Evolutionary conservation across 2,888 invertebrate species (phyloP).

Genomic region (Dryadula phaetusa): DNA sequence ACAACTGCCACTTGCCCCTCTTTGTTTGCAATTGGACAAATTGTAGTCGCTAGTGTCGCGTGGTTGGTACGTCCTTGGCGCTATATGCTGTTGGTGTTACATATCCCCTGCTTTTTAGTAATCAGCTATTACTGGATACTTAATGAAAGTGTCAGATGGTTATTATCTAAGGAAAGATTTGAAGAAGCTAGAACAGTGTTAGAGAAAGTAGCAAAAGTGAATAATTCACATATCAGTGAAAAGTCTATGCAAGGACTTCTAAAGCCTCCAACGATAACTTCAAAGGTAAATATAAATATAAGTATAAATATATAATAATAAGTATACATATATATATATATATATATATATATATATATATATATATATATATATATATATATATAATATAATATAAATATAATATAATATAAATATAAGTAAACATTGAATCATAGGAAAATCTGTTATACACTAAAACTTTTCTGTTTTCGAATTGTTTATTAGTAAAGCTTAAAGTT

Average conservation of each 20-base stretch:
- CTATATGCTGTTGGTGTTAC: conserved; percentile 85
- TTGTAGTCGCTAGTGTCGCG: conserved; percentile 86
- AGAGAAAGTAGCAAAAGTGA: conserved; percentile 86
- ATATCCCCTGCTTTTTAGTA: conserved; percentile 87
- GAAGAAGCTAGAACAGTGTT: conserved; percentile 86
- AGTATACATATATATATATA: too few species aligned
- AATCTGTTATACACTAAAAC: too few species aligned
- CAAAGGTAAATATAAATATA: conserved; percentile 13
- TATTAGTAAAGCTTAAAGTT: too few species aligned
- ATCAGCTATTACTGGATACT: conserved; percentile 87
- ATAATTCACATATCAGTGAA: conserved; percentile 82
- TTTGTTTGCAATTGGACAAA: conserved; percentile 89
- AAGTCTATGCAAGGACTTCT: conserved; percentile 73
- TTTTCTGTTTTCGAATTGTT: too few species aligned
- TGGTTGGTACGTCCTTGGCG: conserved; percentile 89
- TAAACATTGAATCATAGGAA: too few species aligned
- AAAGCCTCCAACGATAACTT: conserved; percentile 61
- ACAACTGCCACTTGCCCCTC: conserved; percentile 88
- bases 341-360: too few species aligned
- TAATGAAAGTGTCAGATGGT: conserved; percentile 90
- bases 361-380: too few species aligned
- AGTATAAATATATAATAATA: too few species aligned
- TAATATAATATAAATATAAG: too few species aligned
- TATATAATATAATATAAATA: too few species aligned
- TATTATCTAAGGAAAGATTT: conserved; percentile 86